Conservation (phyloP, 2,888 invertebrate species). For the Slavum lentiscoides region DNA sequence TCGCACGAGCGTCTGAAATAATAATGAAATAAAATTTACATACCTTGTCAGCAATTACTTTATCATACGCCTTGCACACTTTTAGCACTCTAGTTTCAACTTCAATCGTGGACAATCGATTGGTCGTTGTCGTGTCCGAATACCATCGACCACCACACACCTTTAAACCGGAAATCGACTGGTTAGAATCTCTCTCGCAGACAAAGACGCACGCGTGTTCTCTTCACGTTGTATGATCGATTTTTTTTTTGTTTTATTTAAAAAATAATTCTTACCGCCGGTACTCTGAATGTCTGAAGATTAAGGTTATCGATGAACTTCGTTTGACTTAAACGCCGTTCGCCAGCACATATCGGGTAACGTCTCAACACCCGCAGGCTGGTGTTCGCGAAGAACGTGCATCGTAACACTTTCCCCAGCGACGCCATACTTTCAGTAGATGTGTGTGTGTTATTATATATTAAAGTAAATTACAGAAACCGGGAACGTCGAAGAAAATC, state of each 20-base stretch:
- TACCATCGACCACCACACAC: constrained; percentile 14
- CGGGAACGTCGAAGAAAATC: not conserved
- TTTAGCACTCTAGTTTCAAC: constrained; percentile 81
- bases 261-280: constrained; percentile 25
- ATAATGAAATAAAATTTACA: constrained; percentile 60
- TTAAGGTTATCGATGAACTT: constrained; percentile 17
- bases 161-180: constrained; percentile 19
- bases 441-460: not conserved
- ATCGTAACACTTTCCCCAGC: constrained; percentile 28
- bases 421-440: constrained; percentile 23
- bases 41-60: constrained; percentile 86
- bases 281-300: constrained; percentile 25
- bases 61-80: constrained; percentile 87
- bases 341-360: constrained; percentile 9
- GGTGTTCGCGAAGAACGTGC: constrained; percentile 24
- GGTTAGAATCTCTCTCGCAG: not conserved
- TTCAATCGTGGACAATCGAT: constrained; percentile 63
- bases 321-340: constrained; percentile 21
- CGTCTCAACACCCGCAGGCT: constrained; percentile 5
- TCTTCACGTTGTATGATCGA: not conserved
- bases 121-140: constrained; percentile 33
- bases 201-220: not conserved
- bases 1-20: constrained; percentile 67
- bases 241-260: not conserved
- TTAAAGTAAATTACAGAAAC: not conserved